A percentile compares a stretch with the other conserved stretches of the same genome.
These are phyloP conservation scores for Diploptera punctata DNA, from an alignment of 2,888 invertebrate genomes.

Conservation along the genomic window DNA sequence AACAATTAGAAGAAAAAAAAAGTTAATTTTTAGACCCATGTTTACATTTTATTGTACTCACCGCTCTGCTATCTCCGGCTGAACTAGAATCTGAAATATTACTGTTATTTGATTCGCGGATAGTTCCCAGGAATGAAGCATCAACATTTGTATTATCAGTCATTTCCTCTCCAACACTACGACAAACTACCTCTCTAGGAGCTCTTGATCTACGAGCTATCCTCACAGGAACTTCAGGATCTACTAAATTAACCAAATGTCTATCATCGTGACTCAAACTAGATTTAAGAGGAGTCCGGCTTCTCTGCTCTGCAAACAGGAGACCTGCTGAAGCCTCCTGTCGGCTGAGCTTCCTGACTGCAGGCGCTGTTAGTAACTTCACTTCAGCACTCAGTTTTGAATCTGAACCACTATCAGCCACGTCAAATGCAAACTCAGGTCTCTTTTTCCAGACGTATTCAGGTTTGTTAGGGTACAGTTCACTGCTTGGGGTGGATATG, in stretches of 20 bases:
- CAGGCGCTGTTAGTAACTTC: neutral
- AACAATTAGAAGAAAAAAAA: no score
- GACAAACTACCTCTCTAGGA: conserved; percentile 54
- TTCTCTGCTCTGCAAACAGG: conserved; percentile 20
- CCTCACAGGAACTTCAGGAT: conserved; percentile 59
- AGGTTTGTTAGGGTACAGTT: conserved; percentile 5
- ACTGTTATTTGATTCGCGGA: conserved; percentile 51
- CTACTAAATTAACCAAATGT: neutral
- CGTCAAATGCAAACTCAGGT: conserved; percentile 12
- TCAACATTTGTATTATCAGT: conserved; percentile 40
- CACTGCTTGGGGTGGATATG: conserved; percentile 40
- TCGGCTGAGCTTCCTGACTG: neutral
- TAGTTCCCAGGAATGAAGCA: conserved; percentile 51
- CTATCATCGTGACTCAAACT: conserved; percentile 36
- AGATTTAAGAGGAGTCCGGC: conserved; percentile 13
- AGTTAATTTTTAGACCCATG: no score
- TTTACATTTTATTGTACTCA: no score
- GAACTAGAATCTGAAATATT: conserved; percentile 1
- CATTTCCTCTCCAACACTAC: conserved; percentile 61
- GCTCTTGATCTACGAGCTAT: conserved; percentile 51
- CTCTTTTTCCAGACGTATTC: conserved; percentile 43
- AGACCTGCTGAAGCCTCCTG: neutral
- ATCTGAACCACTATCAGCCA: neutral
- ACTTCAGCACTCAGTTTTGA: neutral
- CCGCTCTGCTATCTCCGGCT: conserved; percentile 50